phyloP scores from a whole-genome alignment of 2,888 invertebrate genomes.

The Cerastis rubricosa region DNA sequence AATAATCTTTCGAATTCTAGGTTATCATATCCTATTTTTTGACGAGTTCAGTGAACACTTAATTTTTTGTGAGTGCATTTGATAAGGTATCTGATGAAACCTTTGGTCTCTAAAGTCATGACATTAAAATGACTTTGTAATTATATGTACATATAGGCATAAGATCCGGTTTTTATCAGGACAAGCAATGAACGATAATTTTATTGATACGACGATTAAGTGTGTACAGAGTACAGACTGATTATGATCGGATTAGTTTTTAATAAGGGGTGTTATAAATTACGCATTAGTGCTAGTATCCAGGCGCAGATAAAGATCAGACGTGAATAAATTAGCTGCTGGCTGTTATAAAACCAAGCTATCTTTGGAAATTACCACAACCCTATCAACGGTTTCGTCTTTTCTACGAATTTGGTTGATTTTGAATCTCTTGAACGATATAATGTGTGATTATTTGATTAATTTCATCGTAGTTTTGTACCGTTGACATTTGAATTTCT shows the following conservation, averaged over 20 bases:
- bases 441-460: neutral
- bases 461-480: neutral
- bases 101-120: conserved; percentile 36
- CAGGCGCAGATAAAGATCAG: conserved; percentile 23
- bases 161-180: conserved; percentile 64
- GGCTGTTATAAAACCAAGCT: neutral
- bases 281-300: conserved; percentile 22
- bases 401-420: neutral
- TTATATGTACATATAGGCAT: conserved; percentile 8
- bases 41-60: conserved; percentile 16
- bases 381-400: neutral
- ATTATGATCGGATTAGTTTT: conserved; percentile 39
- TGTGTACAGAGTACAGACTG: conserved; percentile 26
- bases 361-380: neutral
- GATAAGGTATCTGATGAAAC: conserved; percentile 40
- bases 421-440: neutral
- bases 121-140: conserved; percentile 58
- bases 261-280: conserved; percentile 14
- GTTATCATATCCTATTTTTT: conserved; percentile 16
- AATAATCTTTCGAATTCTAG: conserved; percentile 1
- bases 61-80: conserved; percentile 5
- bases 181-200: conserved; percentile 54
- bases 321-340: neutral
- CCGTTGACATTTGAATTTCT: neutral
- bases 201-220: conserved; percentile 48